Percentiles rank a stretch among this genome's conserved stretches.
These are phyloP conservation scores for Drosophila bipectinata DNA, from an alignment of 1,140 invertebrate genomes.

Conservation along the genomic window DNA sequence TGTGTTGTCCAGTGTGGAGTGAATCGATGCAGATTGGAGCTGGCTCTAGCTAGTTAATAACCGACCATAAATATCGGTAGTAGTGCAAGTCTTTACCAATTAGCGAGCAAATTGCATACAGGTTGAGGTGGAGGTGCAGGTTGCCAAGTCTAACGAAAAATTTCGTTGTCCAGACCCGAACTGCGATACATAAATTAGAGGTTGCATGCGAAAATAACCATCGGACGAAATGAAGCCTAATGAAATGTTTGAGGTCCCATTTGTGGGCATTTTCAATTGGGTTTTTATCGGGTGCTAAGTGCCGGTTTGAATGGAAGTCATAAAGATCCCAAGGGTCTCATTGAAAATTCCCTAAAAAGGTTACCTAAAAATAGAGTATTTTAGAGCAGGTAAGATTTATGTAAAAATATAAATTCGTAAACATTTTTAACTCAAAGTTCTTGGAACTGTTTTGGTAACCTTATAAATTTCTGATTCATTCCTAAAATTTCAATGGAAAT, in stretches of 20 bases:
- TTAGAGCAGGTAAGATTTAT: background rate
- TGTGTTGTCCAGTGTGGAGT: slow-evolving; percentile 24
- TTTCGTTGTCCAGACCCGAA: slow-evolving; percentile 14
- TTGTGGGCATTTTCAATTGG: slow-evolving; percentile 41
- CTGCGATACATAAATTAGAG: slow-evolving; percentile 64
- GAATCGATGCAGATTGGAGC: slow-evolving; percentile 30
- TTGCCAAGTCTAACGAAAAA: slow-evolving; percentile 45
- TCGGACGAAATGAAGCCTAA: slow-evolving; percentile 22
- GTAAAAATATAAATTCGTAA: background rate
- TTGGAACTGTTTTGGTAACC: background rate
- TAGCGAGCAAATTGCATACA: slow-evolving; percentile 66
- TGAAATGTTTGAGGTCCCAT: slow-evolving; percentile 21
- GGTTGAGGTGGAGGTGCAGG: slow-evolving; percentile 8
- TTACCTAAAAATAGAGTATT: background rate
- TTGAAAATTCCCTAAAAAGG: background rate
- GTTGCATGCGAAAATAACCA: slow-evolving; percentile 29
- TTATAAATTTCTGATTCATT: background rate
- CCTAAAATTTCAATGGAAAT: background rate
- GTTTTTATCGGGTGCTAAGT: slow-evolving; percentile 59
- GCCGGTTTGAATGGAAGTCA: slow-evolving; percentile 10
- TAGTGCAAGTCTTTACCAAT: slow-evolving; percentile 77
- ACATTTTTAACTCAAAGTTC: background rate
- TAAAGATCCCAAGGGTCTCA: slow-evolving; percentile 14
- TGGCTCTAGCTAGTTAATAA: slow-evolving; percentile 57
- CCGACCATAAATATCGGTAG: slow-evolving; percentile 65